Percentiles rank a stretch among this genome's conserved stretches.
These are phyloP conservation scores for Amiota minor DNA, from an alignment of 2,888 invertebrate genomes.

Conservation along the genomic window DNA sequence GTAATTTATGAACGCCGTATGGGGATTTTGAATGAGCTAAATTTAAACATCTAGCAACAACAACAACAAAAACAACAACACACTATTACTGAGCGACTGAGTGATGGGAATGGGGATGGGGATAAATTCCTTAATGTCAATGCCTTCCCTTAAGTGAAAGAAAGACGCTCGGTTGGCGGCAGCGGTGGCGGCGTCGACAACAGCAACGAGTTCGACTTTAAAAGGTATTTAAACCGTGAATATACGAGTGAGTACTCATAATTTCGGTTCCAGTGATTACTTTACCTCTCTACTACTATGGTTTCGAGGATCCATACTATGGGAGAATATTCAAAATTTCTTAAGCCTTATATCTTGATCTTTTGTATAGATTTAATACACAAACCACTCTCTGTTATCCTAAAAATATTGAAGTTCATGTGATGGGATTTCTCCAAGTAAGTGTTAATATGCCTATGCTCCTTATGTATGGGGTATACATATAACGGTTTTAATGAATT, in stretches of 20 bases:
- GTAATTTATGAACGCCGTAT: conserved; percentile 63
- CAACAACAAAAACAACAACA: neutral
- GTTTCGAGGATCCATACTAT: no score
- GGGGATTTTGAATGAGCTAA: conserved; percentile 60
- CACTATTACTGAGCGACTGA: neutral
- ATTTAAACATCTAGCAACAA: neutral
- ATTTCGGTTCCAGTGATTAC: neutral
- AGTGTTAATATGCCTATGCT: no score
- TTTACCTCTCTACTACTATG: neutral
- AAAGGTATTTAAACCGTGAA: neutral
- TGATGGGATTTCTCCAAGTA: no score
- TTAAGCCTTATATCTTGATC: no score
- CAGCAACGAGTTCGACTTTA: neutral
- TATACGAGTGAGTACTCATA: no score
- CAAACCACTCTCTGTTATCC: no score
- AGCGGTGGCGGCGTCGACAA: neutral
- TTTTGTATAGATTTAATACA: no score
- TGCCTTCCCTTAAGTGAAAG: neutral
- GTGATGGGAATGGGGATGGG: neutral
- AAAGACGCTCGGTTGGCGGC: neutral
- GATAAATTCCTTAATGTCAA: neutral
- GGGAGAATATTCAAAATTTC: no score
- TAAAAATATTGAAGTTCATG: no score
- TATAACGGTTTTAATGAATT: no score
- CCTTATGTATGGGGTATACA: no score